phyloP scores from a whole-genome alignment of 35 echinoderm and acorn worm genomes.

The Apostichopus parvimensis region DNA sequence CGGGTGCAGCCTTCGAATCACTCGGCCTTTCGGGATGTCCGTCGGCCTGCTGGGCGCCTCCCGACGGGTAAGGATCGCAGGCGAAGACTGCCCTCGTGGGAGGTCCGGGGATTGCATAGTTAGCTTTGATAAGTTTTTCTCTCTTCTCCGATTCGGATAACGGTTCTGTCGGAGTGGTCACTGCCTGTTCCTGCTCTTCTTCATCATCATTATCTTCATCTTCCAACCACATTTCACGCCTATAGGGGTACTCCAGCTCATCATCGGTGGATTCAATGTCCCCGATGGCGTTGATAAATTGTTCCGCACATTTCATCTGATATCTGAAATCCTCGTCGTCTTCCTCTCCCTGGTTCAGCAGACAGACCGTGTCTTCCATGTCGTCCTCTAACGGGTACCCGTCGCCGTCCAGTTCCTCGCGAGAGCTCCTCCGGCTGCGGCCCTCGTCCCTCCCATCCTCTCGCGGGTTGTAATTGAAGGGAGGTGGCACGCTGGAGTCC shows the following conservation, averaged over 20 bases:
- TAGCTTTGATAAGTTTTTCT: slow-evolving; percentile 30
- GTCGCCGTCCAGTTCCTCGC: slow-evolving; percentile 57
- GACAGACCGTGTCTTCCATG: slow-evolving; percentile 54
- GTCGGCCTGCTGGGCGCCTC: background rate
- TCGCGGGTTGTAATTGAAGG: slow-evolving; percentile 66
- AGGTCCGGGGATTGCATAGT: slow-evolving; percentile 65
- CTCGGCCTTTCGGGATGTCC: too few species aligned
- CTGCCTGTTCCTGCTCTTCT: slow-evolving; percentile 2
- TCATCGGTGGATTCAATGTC: slow-evolving; percentile 73
- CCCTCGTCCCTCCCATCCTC: slow-evolving; percentile 52
- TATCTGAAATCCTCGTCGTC: slow-evolving; percentile 67
- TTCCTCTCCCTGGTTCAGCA: slow-evolving; percentile 44
- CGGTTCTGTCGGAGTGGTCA: background rate
- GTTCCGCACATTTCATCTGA: slow-evolving; percentile 77
- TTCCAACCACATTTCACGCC: slow-evolving; percentile 27
- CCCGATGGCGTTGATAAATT: slow-evolving; percentile 82
- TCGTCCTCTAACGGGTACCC: slow-evolving; percentile 47
- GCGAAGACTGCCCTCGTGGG: slow-evolving; percentile 49
- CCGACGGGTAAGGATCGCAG: background rate
- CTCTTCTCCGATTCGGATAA: slow-evolving; percentile 14
- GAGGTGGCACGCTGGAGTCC: slow-evolving; percentile 81
- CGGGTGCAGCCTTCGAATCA: background rate
- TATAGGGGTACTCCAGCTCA: slow-evolving; percentile 70
- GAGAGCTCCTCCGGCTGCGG: slow-evolving; percentile 57
- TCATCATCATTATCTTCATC: slow-evolving; percentile 31